Evolutionary conservation across 2,888 invertebrate species (phyloP).

Genomic region (Lithophane leautieri): DNA sequence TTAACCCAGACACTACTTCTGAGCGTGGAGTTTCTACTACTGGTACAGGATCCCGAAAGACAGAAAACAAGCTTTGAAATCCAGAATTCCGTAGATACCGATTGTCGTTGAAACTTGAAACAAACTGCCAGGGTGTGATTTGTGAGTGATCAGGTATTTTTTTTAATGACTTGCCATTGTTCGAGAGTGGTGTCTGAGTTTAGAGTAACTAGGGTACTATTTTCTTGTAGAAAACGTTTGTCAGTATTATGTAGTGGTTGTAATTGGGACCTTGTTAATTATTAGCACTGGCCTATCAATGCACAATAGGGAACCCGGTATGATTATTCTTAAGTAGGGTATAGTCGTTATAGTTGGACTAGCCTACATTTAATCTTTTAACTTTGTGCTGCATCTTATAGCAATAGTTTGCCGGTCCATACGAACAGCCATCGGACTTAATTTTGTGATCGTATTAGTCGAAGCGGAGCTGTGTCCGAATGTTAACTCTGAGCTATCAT

Average conservation of each 20-base stretch:
- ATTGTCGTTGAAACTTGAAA: not conserved
- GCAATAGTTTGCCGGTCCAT: conserved; percentile 21
- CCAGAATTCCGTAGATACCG: not conserved
- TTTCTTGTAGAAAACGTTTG: conserved; percentile 60
- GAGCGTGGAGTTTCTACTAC: not conserved
- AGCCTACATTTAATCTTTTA: conserved; percentile 36
- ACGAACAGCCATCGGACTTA: not conserved
- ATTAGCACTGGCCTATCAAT: conserved; percentile 60
- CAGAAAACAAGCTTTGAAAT: not conserved
- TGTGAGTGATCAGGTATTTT: not conserved
- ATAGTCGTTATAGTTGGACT: conserved; percentile 42
- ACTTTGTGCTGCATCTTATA: conserved; percentile 30
- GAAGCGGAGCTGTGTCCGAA: not conserved
- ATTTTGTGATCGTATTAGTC: conserved; percentile 3
- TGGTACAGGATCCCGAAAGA: not conserved
- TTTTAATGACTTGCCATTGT: not conserved
- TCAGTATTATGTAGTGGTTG: conserved; percentile 69
- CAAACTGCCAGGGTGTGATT: not conserved
- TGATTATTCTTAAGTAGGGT: conserved; percentile 33
- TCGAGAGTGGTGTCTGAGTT: conserved; percentile 29
- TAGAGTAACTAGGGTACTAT: conserved; percentile 57
- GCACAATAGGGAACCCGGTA: conserved; percentile 56
- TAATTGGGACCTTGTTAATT: conserved; percentile 61
- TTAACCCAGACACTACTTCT: conserved; percentile 24
- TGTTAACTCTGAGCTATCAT: not conserved